Conservation (phyloP, 1,140 invertebrate genomes). For the Protaetia brevitarsis region DNA sequence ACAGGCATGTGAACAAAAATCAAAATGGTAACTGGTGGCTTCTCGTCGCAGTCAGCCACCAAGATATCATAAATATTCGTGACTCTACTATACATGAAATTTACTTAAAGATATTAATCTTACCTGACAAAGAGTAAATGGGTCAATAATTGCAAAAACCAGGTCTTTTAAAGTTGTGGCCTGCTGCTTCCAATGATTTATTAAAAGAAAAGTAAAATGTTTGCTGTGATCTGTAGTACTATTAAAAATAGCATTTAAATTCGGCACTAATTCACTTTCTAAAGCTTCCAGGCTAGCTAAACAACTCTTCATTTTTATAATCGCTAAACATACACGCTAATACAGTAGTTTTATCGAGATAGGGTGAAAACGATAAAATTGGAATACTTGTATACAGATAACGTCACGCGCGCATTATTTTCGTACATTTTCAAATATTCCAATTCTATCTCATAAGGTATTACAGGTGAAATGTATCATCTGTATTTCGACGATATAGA, state of each 20-base stretch:
- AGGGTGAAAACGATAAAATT: background rate
- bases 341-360: background rate
- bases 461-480: too few species aligned
- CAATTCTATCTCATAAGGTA: too few species aligned
- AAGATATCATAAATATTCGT: too few species aligned
- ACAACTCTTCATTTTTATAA: constrained; percentile 57
- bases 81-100: background rate
- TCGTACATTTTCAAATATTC: too few species aligned
- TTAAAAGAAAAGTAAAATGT: constrained; percentile 51
- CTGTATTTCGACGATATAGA: too few species aligned
- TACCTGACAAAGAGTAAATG: constrained; percentile 63
- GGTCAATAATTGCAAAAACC: constrained; percentile 64
- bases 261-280: constrained; percentile 62
- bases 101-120: background rate
- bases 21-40: too few species aligned
- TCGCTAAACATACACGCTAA: constrained; percentile 51
- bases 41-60: too few species aligned
- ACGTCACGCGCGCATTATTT: too few species aligned
- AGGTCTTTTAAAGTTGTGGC: constrained; percentile 55
- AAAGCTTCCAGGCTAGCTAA: constrained; percentile 63
- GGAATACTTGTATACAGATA: too few species aligned
- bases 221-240: constrained; percentile 48
- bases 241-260: constrained; percentile 52
- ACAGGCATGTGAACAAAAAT: too few species aligned
- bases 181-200: constrained; percentile 58